Evolutionary conservation across 2,797 vertebrate species (phyloP).

Genomic region (Erithacus rubecula): DNA sequence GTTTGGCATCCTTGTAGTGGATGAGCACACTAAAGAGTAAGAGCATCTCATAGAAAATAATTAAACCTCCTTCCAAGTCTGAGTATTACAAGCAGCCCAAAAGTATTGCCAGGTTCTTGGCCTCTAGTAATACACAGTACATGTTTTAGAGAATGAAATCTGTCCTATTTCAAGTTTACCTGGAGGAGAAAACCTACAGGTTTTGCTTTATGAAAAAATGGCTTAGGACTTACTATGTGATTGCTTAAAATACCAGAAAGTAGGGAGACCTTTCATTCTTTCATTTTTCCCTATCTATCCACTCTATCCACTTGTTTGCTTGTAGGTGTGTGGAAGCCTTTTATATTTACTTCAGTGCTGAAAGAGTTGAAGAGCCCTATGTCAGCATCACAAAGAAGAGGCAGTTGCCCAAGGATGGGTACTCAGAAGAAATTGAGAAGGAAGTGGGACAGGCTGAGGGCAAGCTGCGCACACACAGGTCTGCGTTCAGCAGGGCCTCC

Average conservation of each 20-base stretch:
- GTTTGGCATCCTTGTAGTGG: neutral
- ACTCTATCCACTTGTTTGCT: slow-evolving; percentile 38
- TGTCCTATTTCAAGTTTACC: neutral
- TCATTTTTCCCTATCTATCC: neutral
- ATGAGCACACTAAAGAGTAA: neutral
- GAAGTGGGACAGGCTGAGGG: slow-evolving; percentile 96
- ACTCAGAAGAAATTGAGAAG: slow-evolving; percentile 90
- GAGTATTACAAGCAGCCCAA: neutral
- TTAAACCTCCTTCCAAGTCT: neutral
- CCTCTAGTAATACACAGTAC: fast-evolving
- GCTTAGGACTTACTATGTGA: neutral
- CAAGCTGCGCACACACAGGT: slow-evolving; percentile 90
- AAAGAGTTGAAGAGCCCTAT: slow-evolving; percentile 91
- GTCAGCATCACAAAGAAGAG: slow-evolving; percentile 97
- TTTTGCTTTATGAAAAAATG: neutral
- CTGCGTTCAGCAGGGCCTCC: slow-evolving; percentile 93
- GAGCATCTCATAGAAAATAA: neutral
- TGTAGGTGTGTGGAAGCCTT: slow-evolving; percentile 93
- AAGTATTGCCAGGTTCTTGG: neutral
- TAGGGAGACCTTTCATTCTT: neutral
- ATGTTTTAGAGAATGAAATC: neutral
- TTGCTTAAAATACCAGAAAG: neutral
- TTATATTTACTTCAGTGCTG: slow-evolving; percentile 89
- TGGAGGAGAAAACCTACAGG: neutral
- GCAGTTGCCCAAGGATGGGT: slow-evolving; percentile 87